Evolutionary conservation across 2,113 vertebrate species (phyloP).

Genomic region (Cavia aperea): DNA sequence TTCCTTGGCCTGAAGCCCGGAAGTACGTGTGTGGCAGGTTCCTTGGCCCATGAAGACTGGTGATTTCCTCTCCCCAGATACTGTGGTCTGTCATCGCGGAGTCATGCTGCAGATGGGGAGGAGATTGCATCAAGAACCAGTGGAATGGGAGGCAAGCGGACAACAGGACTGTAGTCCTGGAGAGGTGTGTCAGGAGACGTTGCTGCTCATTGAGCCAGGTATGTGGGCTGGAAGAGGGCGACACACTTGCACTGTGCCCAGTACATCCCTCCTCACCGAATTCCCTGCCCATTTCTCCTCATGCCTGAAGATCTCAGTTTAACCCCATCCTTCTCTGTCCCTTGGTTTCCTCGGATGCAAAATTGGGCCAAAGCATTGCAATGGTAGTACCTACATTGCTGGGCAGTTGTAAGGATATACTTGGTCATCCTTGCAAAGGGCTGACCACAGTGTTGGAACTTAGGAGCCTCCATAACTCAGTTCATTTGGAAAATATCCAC

Average conservation of each 20-base stretch:
- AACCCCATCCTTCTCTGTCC: neutral
- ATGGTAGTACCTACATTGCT: neutral
- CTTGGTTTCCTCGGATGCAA: neutral
- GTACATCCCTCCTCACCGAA: fast-evolving
- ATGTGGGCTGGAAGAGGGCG: fast-evolving
- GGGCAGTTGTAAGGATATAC: fast-evolving
- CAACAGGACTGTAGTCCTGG: fast-evolving
- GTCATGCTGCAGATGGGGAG: fast-evolving
- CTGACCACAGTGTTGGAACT: neutral
- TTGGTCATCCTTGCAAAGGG: fast-evolving
- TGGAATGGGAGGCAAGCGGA: fast-evolving
- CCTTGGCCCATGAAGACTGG: neutral
- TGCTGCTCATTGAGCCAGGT: slow-evolving; percentile 57
- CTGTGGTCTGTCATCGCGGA: neutral
- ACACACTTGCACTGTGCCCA: fast-evolving
- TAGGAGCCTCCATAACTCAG: neutral
- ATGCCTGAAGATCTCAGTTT: neutral
- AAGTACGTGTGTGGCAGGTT: neutral
- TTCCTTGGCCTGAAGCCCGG: neutral
- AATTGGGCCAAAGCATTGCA: neutral
- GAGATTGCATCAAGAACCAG: fast-evolving
- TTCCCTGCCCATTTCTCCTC: neutral
- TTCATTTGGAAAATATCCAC: too few relatives aligned
- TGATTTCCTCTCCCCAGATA: neutral
- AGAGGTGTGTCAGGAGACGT: slow-evolving; percentile 59